Evolutionary conservation across 2,797 vertebrate genomes (phyloP), one percentile per base, ranked within the genome.

Genomic region (Astyanax mexicanus): DNA sequence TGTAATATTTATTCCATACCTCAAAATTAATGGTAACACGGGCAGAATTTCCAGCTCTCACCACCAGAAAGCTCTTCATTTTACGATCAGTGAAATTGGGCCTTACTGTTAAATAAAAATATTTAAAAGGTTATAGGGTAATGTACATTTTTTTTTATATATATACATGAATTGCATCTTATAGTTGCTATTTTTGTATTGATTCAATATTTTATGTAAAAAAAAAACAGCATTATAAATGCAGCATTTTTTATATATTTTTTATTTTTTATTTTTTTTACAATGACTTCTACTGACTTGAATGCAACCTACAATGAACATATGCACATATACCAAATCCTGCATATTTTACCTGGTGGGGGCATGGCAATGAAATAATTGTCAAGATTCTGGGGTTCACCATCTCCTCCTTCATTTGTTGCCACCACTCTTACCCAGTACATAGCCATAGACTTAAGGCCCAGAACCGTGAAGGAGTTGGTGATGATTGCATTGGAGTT

Each of bases 381-480:
- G 72, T 94, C 89, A 52, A 97, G 65, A 55, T 92, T 88, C 0
- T 83, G 60, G 0, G 95, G 82, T 55, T 94, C 89, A 6, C 96
- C 83, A 0, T 86, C 83, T 67, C 96, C 95, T 0, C 93, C 88
- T 5, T 93, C 88, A 1, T 93, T 93, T 65, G 92, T 83, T 21
- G 95, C 93, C 38, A 88, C 77, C 73, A 98, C 95, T 12, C 93
- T 90, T 3, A 96, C 82, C 79, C 94, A 89, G 85, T 97, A 95
- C 79, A 89, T 88, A 75, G 89, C 87, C 88, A 89, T 89, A 38
- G 94, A 83, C 72, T 88, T 93, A 4, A 98, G 90, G 17, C 94
- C 95, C 86, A 92, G 93, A 9, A 95, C 88, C 0, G 88, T 95
- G 79, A 92, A 95, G 35, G 88, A 90, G 74, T 89, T 90, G 17